phyloP scores from a whole-genome alignment of 2,888 invertebrate genomes.

The Taphrorychus bicolor region DNA sequence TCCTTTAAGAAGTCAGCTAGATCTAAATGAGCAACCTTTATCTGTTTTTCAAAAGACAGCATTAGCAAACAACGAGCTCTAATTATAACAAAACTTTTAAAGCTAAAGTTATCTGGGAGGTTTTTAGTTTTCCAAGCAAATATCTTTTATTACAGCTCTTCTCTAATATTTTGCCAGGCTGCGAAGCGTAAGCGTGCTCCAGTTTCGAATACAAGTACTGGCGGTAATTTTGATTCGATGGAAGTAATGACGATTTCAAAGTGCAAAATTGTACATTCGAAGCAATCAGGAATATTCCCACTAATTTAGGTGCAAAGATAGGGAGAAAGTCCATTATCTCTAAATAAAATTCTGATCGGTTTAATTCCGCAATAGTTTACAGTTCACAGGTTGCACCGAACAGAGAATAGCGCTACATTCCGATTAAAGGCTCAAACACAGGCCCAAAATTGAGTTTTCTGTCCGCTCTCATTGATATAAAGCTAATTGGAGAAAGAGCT shows the following conservation, averaged over 20 bases:
- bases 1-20: not conserved
- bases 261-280: not conserved
- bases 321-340: not conserved
- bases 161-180: too few species aligned
- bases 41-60: not conserved
- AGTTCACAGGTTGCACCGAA: not conserved
- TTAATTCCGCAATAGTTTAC: not conserved
- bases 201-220: too few species aligned
- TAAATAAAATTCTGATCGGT: constrained; percentile 1
- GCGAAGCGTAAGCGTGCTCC: not conserved
- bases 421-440: not conserved
- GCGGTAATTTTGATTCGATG: too few species aligned
- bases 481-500: constrained; percentile 1
- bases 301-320: not conserved
- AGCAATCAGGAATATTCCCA: not conserved
- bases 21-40: not conserved
- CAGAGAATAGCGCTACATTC: not conserved
- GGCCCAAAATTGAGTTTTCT: not conserved
- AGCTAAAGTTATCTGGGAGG: not conserved
- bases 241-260: too few species aligned
- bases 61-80: not conserved
- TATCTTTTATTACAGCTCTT: too few species aligned
- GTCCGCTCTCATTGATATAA: constrained; percentile 1
- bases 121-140: not conserved
- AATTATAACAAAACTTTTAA: constrained; percentile 4